phyloP scores from a whole-genome alignment of 2,888 invertebrate genomes.

The Parnassius orleans region DNA sequence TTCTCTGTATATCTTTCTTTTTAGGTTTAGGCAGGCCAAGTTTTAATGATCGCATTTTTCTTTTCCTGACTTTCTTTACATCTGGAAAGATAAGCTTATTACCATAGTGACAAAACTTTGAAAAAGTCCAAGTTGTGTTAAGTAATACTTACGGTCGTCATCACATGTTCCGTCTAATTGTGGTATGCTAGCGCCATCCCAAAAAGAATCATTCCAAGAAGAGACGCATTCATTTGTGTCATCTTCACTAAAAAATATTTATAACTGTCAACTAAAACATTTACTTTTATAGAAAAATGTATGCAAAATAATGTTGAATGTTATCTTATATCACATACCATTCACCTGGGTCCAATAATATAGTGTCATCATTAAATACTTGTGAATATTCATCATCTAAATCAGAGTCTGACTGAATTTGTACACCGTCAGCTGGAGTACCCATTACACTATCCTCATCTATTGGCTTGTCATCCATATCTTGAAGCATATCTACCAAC shows the following conservation, averaged over 20 bases:
- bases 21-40: slow-evolving; percentile 67
- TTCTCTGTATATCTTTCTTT: slow-evolving; percentile 28
- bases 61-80: slow-evolving; percentile 70
- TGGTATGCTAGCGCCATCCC: slow-evolving; percentile 77
- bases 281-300: slow-evolving; percentile 15
- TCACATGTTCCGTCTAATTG: slow-evolving; percentile 85
- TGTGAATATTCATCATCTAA: slow-evolving; percentile 64
- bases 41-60: slow-evolving; percentile 68
- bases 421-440: slow-evolving; percentile 69
- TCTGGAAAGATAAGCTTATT: slow-evolving; percentile 42
- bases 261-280: no score
- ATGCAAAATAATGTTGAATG: neutral
- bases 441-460: slow-evolving; percentile 90
- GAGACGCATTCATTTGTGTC: slow-evolving; percentile 42
- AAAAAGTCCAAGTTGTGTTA: neutral
- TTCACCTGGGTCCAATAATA: slow-evolving; percentile 43
- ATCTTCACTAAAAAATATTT: slow-evolving; percentile 51
- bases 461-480: slow-evolving; percentile 77
- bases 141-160: slow-evolving; percentile 64
- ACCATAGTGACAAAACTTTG: neutral
- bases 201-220: slow-evolving; percentile 75
- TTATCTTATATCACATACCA: slow-evolving; percentile 31
- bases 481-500: slow-evolving; percentile 81
- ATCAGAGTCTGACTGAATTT: slow-evolving; percentile 47
- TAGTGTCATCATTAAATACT: slow-evolving; percentile 63